Evolutionary conservation across 1,140 invertebrate genomes (phyloP), one percentile per base, ranked within the genome.

Genomic region (Pectinophora gossypiella): DNA sequence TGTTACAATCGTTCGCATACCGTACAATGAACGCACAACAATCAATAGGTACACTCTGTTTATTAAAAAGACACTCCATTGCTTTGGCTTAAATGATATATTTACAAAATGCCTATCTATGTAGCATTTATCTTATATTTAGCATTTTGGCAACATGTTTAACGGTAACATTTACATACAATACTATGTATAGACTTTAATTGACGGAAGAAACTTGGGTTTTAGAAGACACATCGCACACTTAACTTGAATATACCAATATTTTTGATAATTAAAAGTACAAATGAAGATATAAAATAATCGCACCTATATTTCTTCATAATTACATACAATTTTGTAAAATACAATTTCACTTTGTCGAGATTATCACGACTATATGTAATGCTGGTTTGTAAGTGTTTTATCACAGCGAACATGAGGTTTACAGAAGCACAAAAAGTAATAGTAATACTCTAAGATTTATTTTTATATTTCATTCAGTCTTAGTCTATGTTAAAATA

Each of bases 71-170:
- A 70, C 77, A 78, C 65, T 70, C 65, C 65, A 67, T 76, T 66
- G 69, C 61, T 74, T 78, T 68, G 49, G 68, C 78, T 83, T 84
- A 84, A 40, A 44, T 50, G 54, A 68, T 82, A 82, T 85, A 85
- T 85, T 76, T 85, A 85, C 82, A 85, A 68, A 45, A 69, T 65
- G 61, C 68, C 69, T 65, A 68, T 69, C 76, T 82, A 78, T 64
- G 61, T 72, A 74, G 73, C 70, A 56, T 72, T 69, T 64, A 61
- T 54, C 68, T 79, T 80, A 79, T 63, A 76, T 53, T 68, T 79
- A 79, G 74, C 72, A 70, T 68, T 85, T 86, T 86, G 83, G 80
- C 83, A 86, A 86, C 83, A 69, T 72, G 65, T 72, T 73, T 64
- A 76, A 74, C 68, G 61, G 60, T 72, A 79, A 81, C 64, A 75